Evolutionary conservation across 2,113 vertebrate species (phyloP).

Genomic region (Melospiza georgiana): DNA sequence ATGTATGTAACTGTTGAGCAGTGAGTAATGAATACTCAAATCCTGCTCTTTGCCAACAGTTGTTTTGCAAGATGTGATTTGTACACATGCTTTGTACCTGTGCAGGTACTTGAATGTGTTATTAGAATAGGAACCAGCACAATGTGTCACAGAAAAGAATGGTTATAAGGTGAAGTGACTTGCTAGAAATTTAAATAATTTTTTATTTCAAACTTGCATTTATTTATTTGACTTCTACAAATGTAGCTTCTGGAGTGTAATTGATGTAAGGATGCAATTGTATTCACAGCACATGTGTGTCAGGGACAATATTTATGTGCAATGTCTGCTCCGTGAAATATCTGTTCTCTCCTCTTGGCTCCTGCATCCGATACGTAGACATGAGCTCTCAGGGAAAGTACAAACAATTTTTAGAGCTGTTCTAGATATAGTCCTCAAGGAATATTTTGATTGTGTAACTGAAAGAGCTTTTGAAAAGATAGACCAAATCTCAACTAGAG

Average conservation of each 20-base stretch:
- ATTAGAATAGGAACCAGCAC: not conserved
- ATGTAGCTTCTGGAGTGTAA: not conserved
- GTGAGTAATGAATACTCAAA: conserved; percentile 11
- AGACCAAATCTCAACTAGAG: not conserved
- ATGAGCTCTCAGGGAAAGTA: not conserved
- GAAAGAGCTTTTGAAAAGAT: not conserved
- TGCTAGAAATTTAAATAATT: not conserved
- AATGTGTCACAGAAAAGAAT: not conserved
- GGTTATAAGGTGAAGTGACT: not conserved
- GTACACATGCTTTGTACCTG: conserved; percentile 21
- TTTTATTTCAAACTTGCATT: not conserved
- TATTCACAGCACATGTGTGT: not conserved
- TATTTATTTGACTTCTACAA: not conserved
- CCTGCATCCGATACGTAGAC: not conserved
- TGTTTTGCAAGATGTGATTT: conserved; percentile 9
- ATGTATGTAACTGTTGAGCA: not conserved
- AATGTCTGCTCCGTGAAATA: not conserved
- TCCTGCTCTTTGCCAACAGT: not conserved
- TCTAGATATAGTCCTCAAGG: not conserved
- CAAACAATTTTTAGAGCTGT: not conserved
- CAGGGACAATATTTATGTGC: not conserved
- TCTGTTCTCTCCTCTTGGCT: not conserved
- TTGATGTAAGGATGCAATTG: not conserved
- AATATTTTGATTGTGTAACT: not conserved
- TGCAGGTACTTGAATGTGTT: not conserved